phyloP scores from a whole-genome alignment of 2,888 invertebrate species.

The Ashinkailepas kermadecensis region DNA sequence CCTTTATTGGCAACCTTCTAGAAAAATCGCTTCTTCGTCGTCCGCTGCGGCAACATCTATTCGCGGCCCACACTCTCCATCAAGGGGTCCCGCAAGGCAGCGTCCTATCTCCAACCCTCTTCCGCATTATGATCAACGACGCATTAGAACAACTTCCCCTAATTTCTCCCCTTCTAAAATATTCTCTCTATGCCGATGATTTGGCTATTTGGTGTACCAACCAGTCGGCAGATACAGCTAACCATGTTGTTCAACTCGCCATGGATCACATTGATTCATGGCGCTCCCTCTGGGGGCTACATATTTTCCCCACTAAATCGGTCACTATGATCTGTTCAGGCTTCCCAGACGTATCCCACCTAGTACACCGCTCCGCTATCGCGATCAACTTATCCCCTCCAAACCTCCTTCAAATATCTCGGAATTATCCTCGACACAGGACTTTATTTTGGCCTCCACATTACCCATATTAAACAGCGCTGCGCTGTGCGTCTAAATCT shows the following conservation, averaged over 20 bases:
- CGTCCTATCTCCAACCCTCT: neutral
- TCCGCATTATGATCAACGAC: neutral
- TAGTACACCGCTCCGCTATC: neutral
- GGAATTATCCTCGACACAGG: neutral
- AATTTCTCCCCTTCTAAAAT: neutral
- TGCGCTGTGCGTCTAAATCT: neutral
- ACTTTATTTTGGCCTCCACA: neutral
- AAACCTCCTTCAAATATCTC: neutral
- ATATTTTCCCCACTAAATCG: neutral
- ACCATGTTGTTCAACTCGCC: neutral
- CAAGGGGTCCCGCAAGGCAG: neutral
- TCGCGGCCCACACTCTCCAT: neutral
- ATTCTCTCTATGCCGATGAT: neutral
- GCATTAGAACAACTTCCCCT: neutral
- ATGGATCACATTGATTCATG: neutral
- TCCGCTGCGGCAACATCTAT: neutral
- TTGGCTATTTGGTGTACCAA: neutral
- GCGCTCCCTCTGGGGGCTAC: neutral
- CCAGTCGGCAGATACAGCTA: neutral
- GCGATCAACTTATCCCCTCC: neutral
- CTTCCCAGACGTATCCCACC: no score
- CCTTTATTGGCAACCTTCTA: neutral
- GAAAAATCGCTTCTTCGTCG: neutral
- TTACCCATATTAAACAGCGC: neutral
- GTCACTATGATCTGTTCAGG: neutral